A percentile compares a stretch with the other conserved stretches of the same genome.
phyloP scores from a whole-genome alignment of 1,140 invertebrate species.

The Akabosia matsudoensis region DNA sequence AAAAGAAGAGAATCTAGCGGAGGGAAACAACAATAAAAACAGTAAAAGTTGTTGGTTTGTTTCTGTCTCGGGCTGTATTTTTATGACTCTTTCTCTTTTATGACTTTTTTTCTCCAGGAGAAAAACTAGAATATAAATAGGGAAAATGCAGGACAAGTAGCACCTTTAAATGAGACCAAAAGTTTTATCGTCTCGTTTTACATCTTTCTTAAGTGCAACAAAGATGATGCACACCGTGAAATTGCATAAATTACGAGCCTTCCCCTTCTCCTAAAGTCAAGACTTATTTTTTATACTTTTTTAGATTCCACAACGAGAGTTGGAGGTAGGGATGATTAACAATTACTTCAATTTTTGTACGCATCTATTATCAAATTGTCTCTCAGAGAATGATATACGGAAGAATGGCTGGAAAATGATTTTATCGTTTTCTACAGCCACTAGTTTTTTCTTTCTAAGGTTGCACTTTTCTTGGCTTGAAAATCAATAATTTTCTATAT shows the following conservation, averaged over 20 bases:
- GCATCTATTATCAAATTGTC: no score
- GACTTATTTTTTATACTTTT: no score
- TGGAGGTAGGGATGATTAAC: no score
- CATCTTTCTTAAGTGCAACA: neutral
- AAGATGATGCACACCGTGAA: neutral
- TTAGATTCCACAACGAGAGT: no score
- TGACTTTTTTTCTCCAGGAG: neutral
- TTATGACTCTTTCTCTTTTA: neutral
- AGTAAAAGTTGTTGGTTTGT: constrained; percentile 19
- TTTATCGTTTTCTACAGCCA: no score
- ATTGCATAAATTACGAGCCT: constrained; percentile 5
- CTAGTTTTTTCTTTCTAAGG: no score
- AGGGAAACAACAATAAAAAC: constrained; percentile 13
- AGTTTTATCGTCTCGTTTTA: neutral
- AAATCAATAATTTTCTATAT: no score
- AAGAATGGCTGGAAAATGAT: no score
- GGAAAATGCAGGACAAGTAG: no score
- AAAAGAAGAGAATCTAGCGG: neutral
- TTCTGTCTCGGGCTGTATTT: neutral
- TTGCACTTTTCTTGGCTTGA: no score
- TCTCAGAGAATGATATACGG: no score
- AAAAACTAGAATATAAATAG: neutral
- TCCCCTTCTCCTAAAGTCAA: neutral
- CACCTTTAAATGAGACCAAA: neutral
- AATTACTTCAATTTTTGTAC: no score